phyloP scores from a whole-genome alignment of 2,113 vertebrate genomes.

The Colaptes auratus region DNA sequence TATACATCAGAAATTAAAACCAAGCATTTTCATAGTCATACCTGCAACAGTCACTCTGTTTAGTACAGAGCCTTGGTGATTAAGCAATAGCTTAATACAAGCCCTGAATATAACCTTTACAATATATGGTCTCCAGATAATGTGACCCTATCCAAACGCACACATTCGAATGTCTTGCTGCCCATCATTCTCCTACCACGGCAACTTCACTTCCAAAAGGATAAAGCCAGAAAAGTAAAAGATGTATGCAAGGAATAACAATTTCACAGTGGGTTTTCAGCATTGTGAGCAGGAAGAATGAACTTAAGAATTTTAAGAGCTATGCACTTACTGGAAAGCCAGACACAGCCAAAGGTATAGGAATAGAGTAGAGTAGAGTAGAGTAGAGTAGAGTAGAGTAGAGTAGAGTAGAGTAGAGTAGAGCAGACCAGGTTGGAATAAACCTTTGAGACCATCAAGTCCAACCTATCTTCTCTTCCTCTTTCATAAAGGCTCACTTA shows the following conservation, averaged over 20 bases:
- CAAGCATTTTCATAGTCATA: not conserved
- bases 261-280: not conserved
- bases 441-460: too few relatives aligned
- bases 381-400: too few relatives aligned
- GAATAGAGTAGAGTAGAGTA: too few relatives aligned
- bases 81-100: not conserved
- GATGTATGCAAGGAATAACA: not conserved
- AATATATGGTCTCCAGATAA: not conserved
- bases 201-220: not conserved
- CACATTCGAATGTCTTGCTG: not conserved
- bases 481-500: not conserved
- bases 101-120: not conserved
- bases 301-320: not conserved
- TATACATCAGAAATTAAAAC: not conserved
- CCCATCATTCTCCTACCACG: not conserved
- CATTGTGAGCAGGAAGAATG: not conserved
- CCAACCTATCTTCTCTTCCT: not conserved
- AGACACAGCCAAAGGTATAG: not conserved
- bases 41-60: slow-evolving; percentile 7
- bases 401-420: too few relatives aligned
- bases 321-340: not conserved
- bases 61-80: not conserved
- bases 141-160: not conserved
- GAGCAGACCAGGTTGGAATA: too few relatives aligned
- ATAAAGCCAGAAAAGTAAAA: not conserved